These are phyloP conservation scores for Megalonaias nervosa DNA, from an alignment of 1,140 invertebrate genomes.

Conservation along the genomic window DNA sequence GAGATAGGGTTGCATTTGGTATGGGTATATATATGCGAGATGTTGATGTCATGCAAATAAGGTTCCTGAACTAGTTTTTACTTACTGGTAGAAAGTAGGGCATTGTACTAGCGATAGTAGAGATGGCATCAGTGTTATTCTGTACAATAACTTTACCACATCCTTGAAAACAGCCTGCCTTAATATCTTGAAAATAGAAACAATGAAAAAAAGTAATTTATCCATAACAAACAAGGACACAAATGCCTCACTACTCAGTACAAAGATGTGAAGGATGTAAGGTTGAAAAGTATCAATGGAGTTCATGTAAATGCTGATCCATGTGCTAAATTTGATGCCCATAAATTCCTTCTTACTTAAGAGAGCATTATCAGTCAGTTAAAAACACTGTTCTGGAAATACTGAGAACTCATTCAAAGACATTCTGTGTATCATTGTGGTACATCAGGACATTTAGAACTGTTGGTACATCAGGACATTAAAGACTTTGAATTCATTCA, in stretches of 20 bases:
- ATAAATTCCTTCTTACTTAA: too few relatives aligned
- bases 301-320: slow-evolving; percentile 5
- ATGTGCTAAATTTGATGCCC: not conserved
- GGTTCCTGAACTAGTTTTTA: slow-evolving; percentile 15
- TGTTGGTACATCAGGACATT: too few relatives aligned
- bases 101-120: not conserved
- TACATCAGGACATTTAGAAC: too few relatives aligned
- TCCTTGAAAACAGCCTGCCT: slow-evolving; percentile 3
- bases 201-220: not conserved
- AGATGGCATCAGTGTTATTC: not conserved
- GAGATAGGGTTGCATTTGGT: not conserved
- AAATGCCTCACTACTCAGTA: too few relatives aligned
- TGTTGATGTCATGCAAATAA: slow-evolving; percentile 16
- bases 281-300: not conserved
- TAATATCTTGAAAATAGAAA: not conserved
- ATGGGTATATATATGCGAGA: slow-evolving; percentile 16
- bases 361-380: too few relatives aligned
- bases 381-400: too few relatives aligned
- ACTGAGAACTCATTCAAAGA: too few relatives aligned
- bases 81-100: slow-evolving; percentile 20
- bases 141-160: slow-evolving; percentile 20
- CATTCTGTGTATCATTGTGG: too few relatives aligned
- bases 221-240: not conserved
- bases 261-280: not conserved
- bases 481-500: too few relatives aligned